Percentiles rank a stretch among this genome's conserved stretches.
phyloP scores from a whole-genome alignment of 2,797 vertebrate genomes.

The Etheostoma perlongum region DNA sequence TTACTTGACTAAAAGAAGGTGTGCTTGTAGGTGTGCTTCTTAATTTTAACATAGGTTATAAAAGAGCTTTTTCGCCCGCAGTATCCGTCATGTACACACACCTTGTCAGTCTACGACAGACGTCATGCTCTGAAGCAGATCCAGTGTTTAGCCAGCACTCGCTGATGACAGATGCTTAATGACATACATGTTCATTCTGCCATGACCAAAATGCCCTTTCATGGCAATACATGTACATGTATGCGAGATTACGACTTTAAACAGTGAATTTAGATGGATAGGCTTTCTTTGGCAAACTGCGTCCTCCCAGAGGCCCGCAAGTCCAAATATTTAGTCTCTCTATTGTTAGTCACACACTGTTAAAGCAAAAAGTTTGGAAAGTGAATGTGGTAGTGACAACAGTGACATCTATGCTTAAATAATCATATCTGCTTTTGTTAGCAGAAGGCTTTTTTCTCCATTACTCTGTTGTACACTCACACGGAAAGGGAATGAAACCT shows the following conservation, averaged over 20 bases:
- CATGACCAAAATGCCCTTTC: slow-evolving; percentile 60
- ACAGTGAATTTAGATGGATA: slow-evolving; percentile 61
- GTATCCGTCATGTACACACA: slow-evolving; percentile 38
- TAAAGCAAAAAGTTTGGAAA: slow-evolving; percentile 52
- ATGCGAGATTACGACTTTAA: slow-evolving; percentile 55
- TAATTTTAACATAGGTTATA: slow-evolving; percentile 6
- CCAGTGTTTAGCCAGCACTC: slow-evolving; percentile 61
- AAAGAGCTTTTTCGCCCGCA: slow-evolving; percentile 16
- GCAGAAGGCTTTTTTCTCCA: slow-evolving; percentile 15
- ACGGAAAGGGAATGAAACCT: slow-evolving; percentile 22
- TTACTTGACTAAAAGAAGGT: slow-evolving; percentile 67
- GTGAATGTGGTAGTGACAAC: slow-evolving; percentile 43
- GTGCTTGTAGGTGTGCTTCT: slow-evolving; percentile 42
- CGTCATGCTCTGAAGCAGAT: slow-evolving; percentile 34
- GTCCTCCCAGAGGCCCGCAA: slow-evolving; percentile 42
- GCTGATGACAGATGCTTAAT: slow-evolving; percentile 63
- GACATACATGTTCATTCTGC: slow-evolving; percentile 55
- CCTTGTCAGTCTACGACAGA: slow-evolving; percentile 38
- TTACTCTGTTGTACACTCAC: slow-evolving; percentile 7
- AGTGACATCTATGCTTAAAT: slow-evolving; percentile 25
- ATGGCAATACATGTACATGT: slow-evolving; percentile 50
- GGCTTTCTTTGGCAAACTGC: slow-evolving; percentile 43
- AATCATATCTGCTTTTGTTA: slow-evolving; percentile 43
- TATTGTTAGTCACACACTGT: slow-evolving; percentile 61
- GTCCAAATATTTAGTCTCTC: slow-evolving; percentile 82